A percentile compares a stretch with the other conserved stretches of the same genome.
Conservation (phyloP, 2,113 vertebrate species). For the Siniperca chuatsi region DNA sequence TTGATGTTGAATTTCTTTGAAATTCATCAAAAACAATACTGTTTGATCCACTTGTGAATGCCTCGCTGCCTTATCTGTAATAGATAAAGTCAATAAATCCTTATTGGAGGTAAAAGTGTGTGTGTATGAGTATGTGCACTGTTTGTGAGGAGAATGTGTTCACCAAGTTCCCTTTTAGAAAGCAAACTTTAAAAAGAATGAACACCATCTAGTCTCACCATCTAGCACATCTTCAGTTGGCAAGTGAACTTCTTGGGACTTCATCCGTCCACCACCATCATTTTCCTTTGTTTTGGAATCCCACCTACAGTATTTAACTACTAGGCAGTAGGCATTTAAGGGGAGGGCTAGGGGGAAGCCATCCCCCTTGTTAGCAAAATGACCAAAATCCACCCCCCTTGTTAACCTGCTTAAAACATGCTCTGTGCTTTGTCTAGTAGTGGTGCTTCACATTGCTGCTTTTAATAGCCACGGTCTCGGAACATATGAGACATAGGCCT, state of each 20-base stretch:
- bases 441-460: too few relatives aligned
- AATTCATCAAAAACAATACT: conserved; percentile 1
- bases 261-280: background rate
- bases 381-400: too few relatives aligned
- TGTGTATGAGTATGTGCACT: background rate
- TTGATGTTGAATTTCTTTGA: background rate
- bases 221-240: background rate
- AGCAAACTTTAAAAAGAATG: background rate
- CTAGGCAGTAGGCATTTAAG: background rate
- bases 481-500: too few relatives aligned
- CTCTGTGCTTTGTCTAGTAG: too few relatives aligned
- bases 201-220: conserved; percentile 4
- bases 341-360: too few relatives aligned
- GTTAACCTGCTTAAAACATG: too few relatives aligned
- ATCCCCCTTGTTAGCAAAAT: too few relatives aligned
- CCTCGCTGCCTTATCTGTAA: background rate
- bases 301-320: background rate
- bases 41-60: background rate
- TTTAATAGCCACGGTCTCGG: too few relatives aligned
- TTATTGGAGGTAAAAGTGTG: background rate
- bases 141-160: background rate
- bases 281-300: background rate
- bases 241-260: background rate
- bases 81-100: background rate
- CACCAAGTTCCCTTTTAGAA: background rate